A percentile compares a stretch with the other conserved stretches of the same genome.
These are phyloP conservation scores for Microvelia longipes DNA, from an alignment of 1,140 invertebrate species.

Conservation along the genomic window DNA sequence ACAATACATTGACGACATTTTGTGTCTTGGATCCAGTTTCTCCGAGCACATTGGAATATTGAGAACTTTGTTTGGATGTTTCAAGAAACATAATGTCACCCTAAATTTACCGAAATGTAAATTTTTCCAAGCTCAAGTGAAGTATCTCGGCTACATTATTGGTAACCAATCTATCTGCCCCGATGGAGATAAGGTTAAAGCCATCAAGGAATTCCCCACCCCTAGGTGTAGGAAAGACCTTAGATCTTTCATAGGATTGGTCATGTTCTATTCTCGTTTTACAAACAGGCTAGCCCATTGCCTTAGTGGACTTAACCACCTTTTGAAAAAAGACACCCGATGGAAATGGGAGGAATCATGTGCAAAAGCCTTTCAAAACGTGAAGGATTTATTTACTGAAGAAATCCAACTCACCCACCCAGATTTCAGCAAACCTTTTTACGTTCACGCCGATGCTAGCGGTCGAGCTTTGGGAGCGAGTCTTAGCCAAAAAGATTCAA, in stretches of 20 bases:
- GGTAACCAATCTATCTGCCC: not conserved
- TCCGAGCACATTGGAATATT: not conserved
- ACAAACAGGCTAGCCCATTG: too few relatives aligned
- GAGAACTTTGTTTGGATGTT: not conserved
- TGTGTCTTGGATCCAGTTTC: not conserved
- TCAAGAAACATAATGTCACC: not conserved
- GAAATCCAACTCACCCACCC: not conserved
- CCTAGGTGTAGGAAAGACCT: not conserved
- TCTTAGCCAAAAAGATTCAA: not conserved
- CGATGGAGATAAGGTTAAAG: not conserved
- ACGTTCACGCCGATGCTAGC: not conserved
- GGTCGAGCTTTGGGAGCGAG: not conserved
- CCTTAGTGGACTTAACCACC: too few relatives aligned
- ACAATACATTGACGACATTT: not conserved
- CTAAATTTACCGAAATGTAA: not conserved
- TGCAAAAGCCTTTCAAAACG: not conserved
- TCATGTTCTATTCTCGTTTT: too few relatives aligned
- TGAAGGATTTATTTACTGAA: not conserved
- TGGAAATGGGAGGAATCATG: not conserved
- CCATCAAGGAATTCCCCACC: not conserved
- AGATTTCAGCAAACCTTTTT: not conserved
- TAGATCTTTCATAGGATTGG: not conserved
- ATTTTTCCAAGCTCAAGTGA: not conserved
- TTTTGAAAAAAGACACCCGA: not conserved
- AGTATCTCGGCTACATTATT: not conserved